Percentiles rank a stretch among this genome's conserved stretches.
phyloP scores from a whole-genome alignment of 2,888 invertebrate species.

The Athrips mouffetella region DNA sequence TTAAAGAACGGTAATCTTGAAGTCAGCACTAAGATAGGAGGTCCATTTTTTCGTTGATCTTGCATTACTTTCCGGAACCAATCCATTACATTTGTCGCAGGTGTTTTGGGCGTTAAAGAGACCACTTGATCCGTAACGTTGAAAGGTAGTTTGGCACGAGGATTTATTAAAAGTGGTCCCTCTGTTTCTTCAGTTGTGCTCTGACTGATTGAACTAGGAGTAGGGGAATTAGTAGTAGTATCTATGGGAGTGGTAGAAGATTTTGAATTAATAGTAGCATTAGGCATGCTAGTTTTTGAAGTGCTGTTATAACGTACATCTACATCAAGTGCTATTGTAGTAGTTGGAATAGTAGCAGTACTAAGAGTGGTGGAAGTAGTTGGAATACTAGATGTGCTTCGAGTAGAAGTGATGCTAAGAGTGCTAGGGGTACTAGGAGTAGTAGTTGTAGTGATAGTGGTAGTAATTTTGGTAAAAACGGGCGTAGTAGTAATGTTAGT shows the following conservation, averaged over 20 bases:
- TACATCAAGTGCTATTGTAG: too few relatives aligned
- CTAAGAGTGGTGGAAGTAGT: background rate
- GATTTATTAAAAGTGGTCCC: background rate
- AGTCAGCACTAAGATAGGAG: background rate
- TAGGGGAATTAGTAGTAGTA: background rate
- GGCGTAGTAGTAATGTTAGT: background rate
- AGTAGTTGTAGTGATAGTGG: background rate
- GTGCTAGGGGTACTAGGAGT: too few relatives aligned
- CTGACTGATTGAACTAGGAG: background rate
- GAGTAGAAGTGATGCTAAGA: background rate
- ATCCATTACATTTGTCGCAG: slow-evolving; percentile 36
- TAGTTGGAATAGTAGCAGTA: background rate
- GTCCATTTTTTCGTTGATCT: background rate
- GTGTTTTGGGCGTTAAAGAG: background rate
- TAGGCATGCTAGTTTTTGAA: background rate
- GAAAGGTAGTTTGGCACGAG: background rate
- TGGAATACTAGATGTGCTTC: background rate
- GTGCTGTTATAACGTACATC: too few relatives aligned
- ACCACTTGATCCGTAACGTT: background rate
- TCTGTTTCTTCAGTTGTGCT: background rate
- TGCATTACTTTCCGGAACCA: slow-evolving; percentile 42
- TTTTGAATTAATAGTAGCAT: background rate
- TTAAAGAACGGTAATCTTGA: too few relatives aligned
- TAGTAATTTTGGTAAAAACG: too few relatives aligned
- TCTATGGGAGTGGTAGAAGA: background rate